Conservation (phyloP, 2,113 vertebrate species). For the Catagonus wagneri region DNA sequence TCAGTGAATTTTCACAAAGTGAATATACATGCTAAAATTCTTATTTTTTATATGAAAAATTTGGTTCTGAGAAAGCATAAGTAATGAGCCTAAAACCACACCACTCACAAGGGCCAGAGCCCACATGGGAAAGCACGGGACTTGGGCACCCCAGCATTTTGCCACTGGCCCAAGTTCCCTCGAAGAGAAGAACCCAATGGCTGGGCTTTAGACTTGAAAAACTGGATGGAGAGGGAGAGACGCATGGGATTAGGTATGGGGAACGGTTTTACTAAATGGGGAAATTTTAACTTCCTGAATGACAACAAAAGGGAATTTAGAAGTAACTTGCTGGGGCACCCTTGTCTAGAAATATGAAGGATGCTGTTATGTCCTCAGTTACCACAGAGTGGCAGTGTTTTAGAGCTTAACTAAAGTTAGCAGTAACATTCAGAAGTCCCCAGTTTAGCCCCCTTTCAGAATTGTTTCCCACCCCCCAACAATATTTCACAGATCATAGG, state of each 20-base stretch:
- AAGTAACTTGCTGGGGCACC: not conserved
- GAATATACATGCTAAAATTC: not conserved
- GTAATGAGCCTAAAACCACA: not conserved
- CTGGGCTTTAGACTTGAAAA: not conserved
- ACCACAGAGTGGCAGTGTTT: conserved; percentile 88
- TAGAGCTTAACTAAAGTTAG: conserved; percentile 77
- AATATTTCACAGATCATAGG: not conserved
- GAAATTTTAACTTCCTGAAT: not conserved
- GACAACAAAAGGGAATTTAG: not conserved
- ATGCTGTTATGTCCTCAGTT: conserved; percentile 22
- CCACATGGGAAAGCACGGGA: not conserved
- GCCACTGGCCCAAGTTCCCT: not conserved
- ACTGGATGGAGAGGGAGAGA: not conserved
- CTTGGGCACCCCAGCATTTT: not conserved
- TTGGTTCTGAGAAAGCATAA: not conserved
- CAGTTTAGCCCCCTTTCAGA: not conserved
- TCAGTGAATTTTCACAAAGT: not conserved
- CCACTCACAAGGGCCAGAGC: not conserved
- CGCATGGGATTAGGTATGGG: accelerated
- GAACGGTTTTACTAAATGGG: not conserved
- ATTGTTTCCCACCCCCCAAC: not conserved
- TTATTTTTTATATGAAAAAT: not conserved
- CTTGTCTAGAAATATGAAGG: not conserved
- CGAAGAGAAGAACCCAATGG: not conserved
- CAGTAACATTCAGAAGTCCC: conserved; percentile 15